A percentile compares a stretch with the other conserved stretches of the same genome.
These are phyloP conservation scores for Hymenopus coronatus DNA, from an alignment of 2,888 invertebrate species.

Conservation along the genomic window DNA sequence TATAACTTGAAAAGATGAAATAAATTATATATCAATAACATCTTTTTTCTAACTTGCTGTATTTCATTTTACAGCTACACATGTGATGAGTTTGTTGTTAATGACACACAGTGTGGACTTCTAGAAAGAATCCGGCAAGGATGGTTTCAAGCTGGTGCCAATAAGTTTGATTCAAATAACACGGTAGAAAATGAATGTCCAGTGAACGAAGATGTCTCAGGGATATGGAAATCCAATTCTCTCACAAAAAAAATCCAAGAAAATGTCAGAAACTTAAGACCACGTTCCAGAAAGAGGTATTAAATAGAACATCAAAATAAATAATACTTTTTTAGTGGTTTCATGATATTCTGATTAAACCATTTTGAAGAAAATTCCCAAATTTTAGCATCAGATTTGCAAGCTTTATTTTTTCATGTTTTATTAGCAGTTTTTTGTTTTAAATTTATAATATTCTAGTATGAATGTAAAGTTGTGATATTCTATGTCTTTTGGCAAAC, in stretches of 20 bases:
- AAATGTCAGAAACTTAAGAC: slow-evolving; percentile 54
- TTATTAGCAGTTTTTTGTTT: too few relatives aligned
- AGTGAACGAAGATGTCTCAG: slow-evolving; percentile 24
- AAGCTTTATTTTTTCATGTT: too few relatives aligned
- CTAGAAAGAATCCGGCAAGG: slow-evolving; percentile 56
- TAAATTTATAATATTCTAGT: too few relatives aligned
- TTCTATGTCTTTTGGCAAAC: too few relatives aligned
- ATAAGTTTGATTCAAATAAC: slow-evolving; percentile 37
- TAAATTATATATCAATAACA: too few relatives aligned
- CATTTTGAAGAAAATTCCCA: too few relatives aligned
- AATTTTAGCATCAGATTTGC: too few relatives aligned
- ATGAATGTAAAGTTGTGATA: too few relatives aligned
- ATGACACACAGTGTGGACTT: slow-evolving; percentile 59
- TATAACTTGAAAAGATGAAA: too few relatives aligned
- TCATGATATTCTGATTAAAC: too few relatives aligned
- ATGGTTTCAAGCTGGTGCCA: neutral
- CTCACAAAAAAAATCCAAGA: slow-evolving; percentile 32
- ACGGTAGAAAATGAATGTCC: slow-evolving; percentile 42
- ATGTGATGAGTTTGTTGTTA: slow-evolving; percentile 77
- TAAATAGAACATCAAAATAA: neutral
- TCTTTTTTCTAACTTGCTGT: neutral
- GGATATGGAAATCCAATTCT: slow-evolving; percentile 31
- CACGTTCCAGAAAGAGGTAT: slow-evolving; percentile 58
- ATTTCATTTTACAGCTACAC: slow-evolving; percentile 59
- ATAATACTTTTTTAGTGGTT: too few relatives aligned